Evolutionary conservation across 2,888 invertebrate genomes (phyloP).

Genomic region (Rotaria magnacalcarata): DNA sequence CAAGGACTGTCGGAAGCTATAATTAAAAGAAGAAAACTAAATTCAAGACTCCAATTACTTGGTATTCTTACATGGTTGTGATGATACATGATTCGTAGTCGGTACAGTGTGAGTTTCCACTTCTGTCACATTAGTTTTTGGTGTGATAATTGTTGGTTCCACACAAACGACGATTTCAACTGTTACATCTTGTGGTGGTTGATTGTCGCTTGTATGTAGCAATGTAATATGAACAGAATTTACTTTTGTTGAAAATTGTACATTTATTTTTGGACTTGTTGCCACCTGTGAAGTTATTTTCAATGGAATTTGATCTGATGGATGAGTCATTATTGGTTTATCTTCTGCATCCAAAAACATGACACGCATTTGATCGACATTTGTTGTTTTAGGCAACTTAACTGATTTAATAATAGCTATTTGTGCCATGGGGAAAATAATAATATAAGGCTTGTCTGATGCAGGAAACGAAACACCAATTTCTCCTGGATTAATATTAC

Average conservation of each 20-base stretch:
- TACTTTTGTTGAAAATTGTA: not conserved
- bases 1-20: not conserved
- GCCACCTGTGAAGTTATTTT: not conserved
- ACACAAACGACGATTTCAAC: not conserved
- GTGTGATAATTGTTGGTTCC: not conserved
- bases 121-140: not conserved
- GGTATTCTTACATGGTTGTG: not conserved
- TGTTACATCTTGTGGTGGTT: slow-evolving; percentile 2
- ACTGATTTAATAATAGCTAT: not conserved
- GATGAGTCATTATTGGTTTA: not conserved
- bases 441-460: not conserved
- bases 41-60: not conserved
- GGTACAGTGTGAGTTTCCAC: not conserved
- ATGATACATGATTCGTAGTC: not conserved
- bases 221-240: slow-evolving; percentile 9
- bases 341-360: not conserved
- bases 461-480: not conserved
- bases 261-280: not conserved
- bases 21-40: not conserved
- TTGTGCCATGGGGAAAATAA: not conserved
- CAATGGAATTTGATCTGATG: not conserved
- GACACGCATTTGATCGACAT: not conserved
- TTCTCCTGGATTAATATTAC: not conserved
- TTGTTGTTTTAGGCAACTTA: not conserved
- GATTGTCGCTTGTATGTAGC: too few species aligned